Evolutionary conservation across 2,888 invertebrate genomes (phyloP).

Genomic region (Lycaena phlaeas): DNA sequence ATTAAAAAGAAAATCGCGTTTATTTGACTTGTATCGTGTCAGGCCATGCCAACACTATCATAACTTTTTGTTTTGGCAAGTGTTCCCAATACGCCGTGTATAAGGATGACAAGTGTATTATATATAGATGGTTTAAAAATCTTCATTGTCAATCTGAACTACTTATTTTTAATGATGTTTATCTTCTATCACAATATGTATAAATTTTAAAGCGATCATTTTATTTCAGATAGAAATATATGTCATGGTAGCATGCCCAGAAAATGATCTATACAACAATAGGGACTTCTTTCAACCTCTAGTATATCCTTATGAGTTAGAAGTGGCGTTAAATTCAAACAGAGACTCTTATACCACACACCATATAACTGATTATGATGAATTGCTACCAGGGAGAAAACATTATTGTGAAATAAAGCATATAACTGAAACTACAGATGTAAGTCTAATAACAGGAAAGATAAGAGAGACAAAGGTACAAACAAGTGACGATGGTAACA

Average conservation of each 20-base stretch:
- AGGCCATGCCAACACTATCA: too few species aligned
- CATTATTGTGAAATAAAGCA: constrained; percentile 61
- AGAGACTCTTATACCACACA: constrained; percentile 70
- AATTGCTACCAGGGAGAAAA: constrained; percentile 77
- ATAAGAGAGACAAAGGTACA: constrained; percentile 67
- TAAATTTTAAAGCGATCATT: not conserved
- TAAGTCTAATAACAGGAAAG: constrained; percentile 84
- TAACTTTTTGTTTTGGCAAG: too few species aligned
- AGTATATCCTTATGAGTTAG: constrained; percentile 93
- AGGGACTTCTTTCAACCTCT: constrained; percentile 93
- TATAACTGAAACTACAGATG: constrained; percentile 67
- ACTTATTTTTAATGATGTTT: too few species aligned
- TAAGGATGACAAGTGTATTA: too few species aligned
- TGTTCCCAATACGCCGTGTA: too few species aligned
- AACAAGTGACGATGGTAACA: constrained; percentile 37
- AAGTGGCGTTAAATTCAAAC: constrained; percentile 81
- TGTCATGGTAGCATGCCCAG: constrained; percentile 92
- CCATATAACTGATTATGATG: constrained; percentile 83
- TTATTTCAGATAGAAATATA: constrained; percentile 86
- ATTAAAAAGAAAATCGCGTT: too few species aligned
- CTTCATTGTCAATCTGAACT: too few species aligned
- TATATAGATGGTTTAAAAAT: too few species aligned
- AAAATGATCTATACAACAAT: constrained; percentile 87
- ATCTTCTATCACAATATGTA: not conserved
- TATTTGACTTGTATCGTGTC: too few species aligned